Percentiles rank a stretch among this genome's conserved stretches.
phyloP scores from a whole-genome alignment of 2,113 vertebrate genomes.

The Leiothrix lutea region DNA sequence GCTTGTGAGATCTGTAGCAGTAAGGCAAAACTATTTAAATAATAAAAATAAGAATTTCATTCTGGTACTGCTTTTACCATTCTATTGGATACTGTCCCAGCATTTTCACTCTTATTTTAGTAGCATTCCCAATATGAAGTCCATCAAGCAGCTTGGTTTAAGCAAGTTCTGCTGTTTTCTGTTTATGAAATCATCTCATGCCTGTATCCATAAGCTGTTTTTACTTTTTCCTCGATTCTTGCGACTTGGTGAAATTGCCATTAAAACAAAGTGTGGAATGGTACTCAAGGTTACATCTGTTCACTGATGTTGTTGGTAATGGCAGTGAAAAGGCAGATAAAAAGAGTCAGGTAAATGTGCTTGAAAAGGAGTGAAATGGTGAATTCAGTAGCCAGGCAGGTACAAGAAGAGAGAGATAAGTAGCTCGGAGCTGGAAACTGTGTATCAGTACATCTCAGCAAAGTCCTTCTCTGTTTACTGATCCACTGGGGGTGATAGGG shows the following conservation, averaged over 20 bases:
- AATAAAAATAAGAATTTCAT: background rate
- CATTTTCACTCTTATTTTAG: background rate
- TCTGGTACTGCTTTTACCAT: background rate
- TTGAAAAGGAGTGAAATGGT: background rate
- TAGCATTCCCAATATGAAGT: background rate
- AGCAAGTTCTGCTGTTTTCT: background rate
- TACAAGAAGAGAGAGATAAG: background rate
- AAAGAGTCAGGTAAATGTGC: background rate
- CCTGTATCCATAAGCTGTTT: background rate
- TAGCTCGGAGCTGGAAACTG: background rate
- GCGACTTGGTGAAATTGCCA: background rate
- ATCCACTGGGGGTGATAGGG: fast-evolving
- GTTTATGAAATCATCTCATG: background rate
- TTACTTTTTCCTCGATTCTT: background rate
- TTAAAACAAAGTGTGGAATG: background rate
- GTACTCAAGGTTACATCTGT: background rate
- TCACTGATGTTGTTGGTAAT: background rate
- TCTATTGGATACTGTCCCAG: background rate
- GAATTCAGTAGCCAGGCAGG: background rate
- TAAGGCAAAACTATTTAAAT: background rate
- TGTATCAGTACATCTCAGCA: background rate
- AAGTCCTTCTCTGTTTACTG: background rate
- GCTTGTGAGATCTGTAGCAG: background rate
- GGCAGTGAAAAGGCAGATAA: background rate
- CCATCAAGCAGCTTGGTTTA: background rate